phyloP scores from a whole-genome alignment of 2,113 vertebrate genomes.

The Sturnus vulgaris region DNA sequence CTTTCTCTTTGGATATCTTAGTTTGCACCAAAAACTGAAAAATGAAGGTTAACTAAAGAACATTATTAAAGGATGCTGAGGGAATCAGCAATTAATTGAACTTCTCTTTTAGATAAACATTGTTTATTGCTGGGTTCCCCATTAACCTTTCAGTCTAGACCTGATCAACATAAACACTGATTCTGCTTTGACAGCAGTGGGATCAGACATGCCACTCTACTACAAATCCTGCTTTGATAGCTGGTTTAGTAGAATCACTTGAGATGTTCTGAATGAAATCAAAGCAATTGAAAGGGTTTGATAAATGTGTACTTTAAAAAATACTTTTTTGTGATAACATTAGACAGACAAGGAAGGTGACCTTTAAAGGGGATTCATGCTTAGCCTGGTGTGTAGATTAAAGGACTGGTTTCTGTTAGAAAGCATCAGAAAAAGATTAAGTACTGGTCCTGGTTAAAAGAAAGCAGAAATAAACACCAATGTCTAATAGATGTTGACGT shows the following conservation, averaged over 20 bases:
- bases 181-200: background rate
- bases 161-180: conserved; percentile 56
- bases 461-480: conserved; percentile 16
- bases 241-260: background rate
- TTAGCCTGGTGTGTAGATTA: background rate
- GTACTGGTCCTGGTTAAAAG: conserved; percentile 24
- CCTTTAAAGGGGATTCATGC: conserved; percentile 43
- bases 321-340: background rate
- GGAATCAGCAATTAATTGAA: conserved; percentile 37
- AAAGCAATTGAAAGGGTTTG: background rate
- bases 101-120: conserved; percentile 39
- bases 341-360: conserved; percentile 38
- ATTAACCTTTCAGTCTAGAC: conserved; percentile 71
- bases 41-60: conserved; percentile 48
- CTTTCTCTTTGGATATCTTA: conserved; percentile 8
- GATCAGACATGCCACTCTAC: background rate
- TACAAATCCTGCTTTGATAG: conserved; percentile 13
- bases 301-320: conserved; percentile 24
- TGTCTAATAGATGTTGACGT: conserved; percentile 32
- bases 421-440: conserved; percentile 46
- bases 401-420: conserved; percentile 10
- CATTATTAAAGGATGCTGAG: background rate
- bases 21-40: conserved; percentile 33
- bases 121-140: conserved; percentile 46
- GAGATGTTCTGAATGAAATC: conserved; percentile 25